Evolutionary conservation across 2,888 invertebrate genomes (phyloP), one percentile per base, ranked within the genome.

Genomic region (Arrhopalites spinosus): DNA sequence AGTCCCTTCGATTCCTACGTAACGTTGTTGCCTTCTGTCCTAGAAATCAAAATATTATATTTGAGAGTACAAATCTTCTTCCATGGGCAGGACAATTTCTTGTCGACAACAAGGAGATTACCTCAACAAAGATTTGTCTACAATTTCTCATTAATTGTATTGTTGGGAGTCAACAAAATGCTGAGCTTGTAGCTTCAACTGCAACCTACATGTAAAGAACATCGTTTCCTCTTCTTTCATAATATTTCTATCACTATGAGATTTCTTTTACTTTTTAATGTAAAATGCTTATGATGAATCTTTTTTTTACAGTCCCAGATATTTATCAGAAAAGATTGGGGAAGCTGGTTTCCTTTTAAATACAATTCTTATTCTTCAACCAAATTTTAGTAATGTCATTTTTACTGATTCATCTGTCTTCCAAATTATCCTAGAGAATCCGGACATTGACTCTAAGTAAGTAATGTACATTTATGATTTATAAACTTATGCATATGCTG

Each of bases 101-200:
- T 29, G 61, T 13, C 1, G 27, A 30, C 27, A 15, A 53, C n/a
- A 61, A 27, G 8, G 2, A 30, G 23, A 36, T 30, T 20, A 7
- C 30, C 0, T 72, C 72, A 73, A 47, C 17, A n/a, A 59, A 73
- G 25, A 15, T 56, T 27, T 29, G 66, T 1, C 50, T 80, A 1
- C 80, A 80, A 25, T 77, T 77, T 43, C 47, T 80, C 13, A 69
- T 64, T 0, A 80, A 80, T 70, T 73, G 53, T 11, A 76, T 78
- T n/a, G 75, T 77, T 61, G 76, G 75, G 2, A 78, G 79, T 76
- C 13, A 30, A 7, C 30, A 25, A 45, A 80, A 77, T 71, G 59
- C 70, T n/a, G 25, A 27, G 8, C 7, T 66, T 59, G 50, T 76
- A 8, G 23, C 30, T 1, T 43, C 27, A 13, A 20, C 15, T 45